Percentiles rank a stretch among this genome's conserved stretches.
These are phyloP conservation scores for Cliona cf. orientalis DNA, from an alignment of 37 sponge, comb jelly and placozoan species.

Conservation along the genomic window DNA sequence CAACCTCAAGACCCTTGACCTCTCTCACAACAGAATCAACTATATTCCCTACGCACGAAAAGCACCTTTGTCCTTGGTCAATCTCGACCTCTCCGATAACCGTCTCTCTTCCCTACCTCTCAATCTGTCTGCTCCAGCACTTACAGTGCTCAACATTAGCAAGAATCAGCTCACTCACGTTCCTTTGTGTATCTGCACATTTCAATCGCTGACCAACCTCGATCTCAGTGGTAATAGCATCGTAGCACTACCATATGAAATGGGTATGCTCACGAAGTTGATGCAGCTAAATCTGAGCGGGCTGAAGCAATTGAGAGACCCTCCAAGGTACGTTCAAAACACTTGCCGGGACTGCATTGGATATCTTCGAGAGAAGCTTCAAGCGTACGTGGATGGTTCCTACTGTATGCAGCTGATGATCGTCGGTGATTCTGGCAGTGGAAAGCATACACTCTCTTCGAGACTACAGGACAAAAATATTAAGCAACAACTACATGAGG, in stretches of 20 bases:
- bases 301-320: slow-evolving; percentile 41
- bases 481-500: no score
- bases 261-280: slow-evolving; percentile 43
- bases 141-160: slow-evolving; percentile 50
- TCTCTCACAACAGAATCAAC: slow-evolving; percentile 57
- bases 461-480: no score
- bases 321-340: not conserved
- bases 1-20: slow-evolving; percentile 39
- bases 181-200: slow-evolving; percentile 58
- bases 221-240: slow-evolving; percentile 57
- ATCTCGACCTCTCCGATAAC: slow-evolving; percentile 68
- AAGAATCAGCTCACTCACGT: slow-evolving; percentile 60
- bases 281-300: slow-evolving; percentile 20
- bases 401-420: no score
- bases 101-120: slow-evolving; percentile 46
- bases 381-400: no score
- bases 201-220: slow-evolving; percentile 25
- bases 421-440: no score
- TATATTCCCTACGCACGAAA: slow-evolving; percentile 42
- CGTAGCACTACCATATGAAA: slow-evolving; percentile 29
- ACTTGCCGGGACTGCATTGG: no score
- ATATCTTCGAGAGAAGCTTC: no score
- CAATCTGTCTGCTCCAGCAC: slow-evolving; percentile 14
- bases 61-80: slow-evolving; percentile 55
- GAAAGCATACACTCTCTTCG: no score